A percentile compares a stretch with the other conserved stretches of the same genome.
These are phyloP conservation scores for Spialia ferax DNA, from an alignment of 2,888 invertebrate genomes.

Conservation along the genomic window DNA sequence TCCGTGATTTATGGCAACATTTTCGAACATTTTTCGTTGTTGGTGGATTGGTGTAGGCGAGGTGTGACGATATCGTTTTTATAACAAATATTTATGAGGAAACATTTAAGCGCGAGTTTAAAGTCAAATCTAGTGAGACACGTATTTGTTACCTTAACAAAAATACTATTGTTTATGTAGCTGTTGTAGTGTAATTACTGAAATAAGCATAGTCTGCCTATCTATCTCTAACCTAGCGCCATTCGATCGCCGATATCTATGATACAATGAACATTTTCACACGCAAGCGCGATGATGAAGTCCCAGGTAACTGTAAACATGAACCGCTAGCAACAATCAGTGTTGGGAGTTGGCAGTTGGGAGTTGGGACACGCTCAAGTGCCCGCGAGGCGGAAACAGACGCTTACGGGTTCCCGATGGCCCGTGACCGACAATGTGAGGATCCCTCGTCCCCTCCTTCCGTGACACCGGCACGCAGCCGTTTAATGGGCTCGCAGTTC, in stretches of 20 bases:
- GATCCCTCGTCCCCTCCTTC: conserved; percentile 46
- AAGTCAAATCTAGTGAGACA: not conserved
- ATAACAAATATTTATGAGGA: not conserved
- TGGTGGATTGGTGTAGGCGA: not conserved
- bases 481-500: not conserved
- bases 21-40: conserved; percentile 3
- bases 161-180: not conserved
- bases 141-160: not conserved
- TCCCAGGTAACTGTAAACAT: not conserved
- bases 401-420: conserved; percentile 70
- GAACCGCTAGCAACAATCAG: conserved; percentile 4
- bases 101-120: not conserved
- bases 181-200: too few species aligned
- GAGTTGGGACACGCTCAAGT: conserved; percentile 10
- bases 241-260: too few species aligned
- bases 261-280: too few species aligned
- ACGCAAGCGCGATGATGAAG: too few species aligned
- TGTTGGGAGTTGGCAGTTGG: not conserved
- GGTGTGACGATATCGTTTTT: conserved; percentile 5
- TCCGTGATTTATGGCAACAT: not conserved
- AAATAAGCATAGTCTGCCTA: too few species aligned
- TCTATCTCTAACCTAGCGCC: too few species aligned
- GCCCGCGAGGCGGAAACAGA: conserved; percentile 57
- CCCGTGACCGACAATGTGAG: conserved; percentile 56
- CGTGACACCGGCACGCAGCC: not conserved